phyloP scores from a whole-genome alignment of 2,113 vertebrate species.

The Alouatta palliata region DNA sequence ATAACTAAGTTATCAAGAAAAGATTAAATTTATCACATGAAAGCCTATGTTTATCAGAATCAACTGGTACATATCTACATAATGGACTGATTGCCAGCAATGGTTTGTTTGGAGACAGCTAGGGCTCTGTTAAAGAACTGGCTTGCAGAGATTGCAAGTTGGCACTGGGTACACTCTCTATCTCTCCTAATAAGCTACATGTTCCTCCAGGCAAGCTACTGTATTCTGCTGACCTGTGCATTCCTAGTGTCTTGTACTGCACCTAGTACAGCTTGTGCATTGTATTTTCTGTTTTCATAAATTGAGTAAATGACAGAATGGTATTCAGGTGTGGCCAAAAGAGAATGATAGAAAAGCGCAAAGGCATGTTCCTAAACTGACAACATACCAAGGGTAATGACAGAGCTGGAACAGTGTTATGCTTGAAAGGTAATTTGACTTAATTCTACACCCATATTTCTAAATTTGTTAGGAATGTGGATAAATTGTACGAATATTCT shows the following conservation, averaged over 20 bases:
- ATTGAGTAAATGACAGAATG: not conserved
- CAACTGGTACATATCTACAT: too few species aligned
- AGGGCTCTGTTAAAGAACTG: too few species aligned
- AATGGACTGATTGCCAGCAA: not conserved
- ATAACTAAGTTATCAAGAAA: not conserved
- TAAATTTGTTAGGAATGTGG: not conserved
- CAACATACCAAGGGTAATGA: not conserved
- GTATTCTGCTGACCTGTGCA: not conserved
- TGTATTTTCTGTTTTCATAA: not conserved
- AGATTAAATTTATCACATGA: not conserved
- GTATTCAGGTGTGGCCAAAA: not conserved
- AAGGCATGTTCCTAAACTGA: not conserved
- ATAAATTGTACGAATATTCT: not conserved
- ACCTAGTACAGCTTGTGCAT: not conserved
- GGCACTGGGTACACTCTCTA: fast-evolving
- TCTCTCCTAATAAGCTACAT: not conserved
- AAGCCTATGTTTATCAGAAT: not conserved
- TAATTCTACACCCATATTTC: slow-evolving; percentile 20
- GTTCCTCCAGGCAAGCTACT: not conserved
- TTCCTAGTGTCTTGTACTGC: not conserved
- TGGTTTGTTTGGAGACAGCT: not conserved
- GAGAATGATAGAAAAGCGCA: not conserved
- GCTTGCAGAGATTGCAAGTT: too few species aligned
- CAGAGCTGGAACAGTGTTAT: not conserved
- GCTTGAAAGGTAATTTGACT: not conserved